Evolutionary conservation across 1,140 invertebrate genomes (phyloP), one percentile per base, ranked within the genome.

Genomic region (Tetramorium parvispinum): DNA sequence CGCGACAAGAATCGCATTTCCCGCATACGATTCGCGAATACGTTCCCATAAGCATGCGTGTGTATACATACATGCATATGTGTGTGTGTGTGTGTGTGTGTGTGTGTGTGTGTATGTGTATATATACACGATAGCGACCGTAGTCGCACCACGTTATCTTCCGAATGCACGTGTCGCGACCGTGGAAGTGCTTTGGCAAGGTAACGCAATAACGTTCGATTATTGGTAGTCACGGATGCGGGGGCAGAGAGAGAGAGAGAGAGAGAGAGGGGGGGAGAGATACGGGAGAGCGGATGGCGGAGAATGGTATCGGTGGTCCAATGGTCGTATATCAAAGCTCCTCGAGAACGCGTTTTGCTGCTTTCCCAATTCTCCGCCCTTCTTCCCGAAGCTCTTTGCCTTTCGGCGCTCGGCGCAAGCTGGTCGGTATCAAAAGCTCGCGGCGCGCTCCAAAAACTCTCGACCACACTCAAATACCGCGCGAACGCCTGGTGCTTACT

Each of bases 131-230:
- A 68, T 66, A 32, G 65, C 21, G 43, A 49, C n/a, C 18, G 40
- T 46, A 32, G 27, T 55, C 75, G 57, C 21, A 37, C 37, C 37
- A 16, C 65, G 40, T 57, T 83, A 83, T 83, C 68, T 75, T 83
- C 21, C 78, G 24, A 46, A 65, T 70, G 77, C 87, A 87, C 88
- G 73, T 91, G 91, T 89, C 86, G 81, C 79, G 86, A 82, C 83
- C 88, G 70, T 59, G 55, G 68, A 66, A 76, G 59, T 46, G 37
- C 75, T 78, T 81, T 43, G 71, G 18, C 73, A 73, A 70, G 61
- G 92, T 92, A 94, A 94, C 92, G 93, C 93, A 94, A 94, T 95
- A 95, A 94, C 92, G 89, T 93, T 94, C 93, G 93, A 95, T 95
- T 94, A 94, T 94, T 93, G 93, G 92, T 92, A 93, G 93, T 92